Percentiles rank a stretch among this genome's conserved stretches.
phyloP scores from a whole-genome alignment of 2,797 vertebrate species.

The Tenualosa thibaudeaui region DNA sequence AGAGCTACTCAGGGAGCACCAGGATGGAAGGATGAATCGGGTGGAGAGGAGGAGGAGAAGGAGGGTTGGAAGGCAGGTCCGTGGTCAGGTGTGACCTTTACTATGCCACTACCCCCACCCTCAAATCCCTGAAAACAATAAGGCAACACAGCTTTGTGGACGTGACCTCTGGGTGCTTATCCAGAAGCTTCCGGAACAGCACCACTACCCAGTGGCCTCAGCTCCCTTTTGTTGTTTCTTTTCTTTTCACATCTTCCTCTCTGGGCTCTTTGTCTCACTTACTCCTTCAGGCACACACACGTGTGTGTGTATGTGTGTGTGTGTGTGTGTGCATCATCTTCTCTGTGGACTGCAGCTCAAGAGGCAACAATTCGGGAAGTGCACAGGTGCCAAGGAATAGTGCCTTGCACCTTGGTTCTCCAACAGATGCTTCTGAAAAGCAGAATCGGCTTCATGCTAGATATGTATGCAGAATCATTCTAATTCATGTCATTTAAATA shows the following conservation, averaged over 20 bases:
- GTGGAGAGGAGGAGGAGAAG: neutral
- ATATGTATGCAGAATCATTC: neutral
- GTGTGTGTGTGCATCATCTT: no score
- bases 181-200: neutral
- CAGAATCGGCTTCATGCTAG: neutral
- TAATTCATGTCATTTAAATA: neutral
- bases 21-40: no score
- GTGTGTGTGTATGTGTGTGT: neutral
- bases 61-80: neutral
- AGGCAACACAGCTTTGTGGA: neutral
- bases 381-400: neutral
- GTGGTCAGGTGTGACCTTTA: neutral
- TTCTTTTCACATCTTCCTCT: neutral
- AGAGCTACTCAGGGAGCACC: neutral
- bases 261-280: neutral
- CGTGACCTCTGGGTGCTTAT: neutral
- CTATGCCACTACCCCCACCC: neutral
- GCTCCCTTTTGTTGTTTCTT: neutral
- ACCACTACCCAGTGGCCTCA: neutral
- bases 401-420: no score
- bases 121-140: neutral
- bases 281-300: neutral
- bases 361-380: neutral
- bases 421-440: neutral
- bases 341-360: no score